Evolutionary conservation across 2,113 vertebrate species (phyloP).

Genomic region (Percina caprodes): DNA sequence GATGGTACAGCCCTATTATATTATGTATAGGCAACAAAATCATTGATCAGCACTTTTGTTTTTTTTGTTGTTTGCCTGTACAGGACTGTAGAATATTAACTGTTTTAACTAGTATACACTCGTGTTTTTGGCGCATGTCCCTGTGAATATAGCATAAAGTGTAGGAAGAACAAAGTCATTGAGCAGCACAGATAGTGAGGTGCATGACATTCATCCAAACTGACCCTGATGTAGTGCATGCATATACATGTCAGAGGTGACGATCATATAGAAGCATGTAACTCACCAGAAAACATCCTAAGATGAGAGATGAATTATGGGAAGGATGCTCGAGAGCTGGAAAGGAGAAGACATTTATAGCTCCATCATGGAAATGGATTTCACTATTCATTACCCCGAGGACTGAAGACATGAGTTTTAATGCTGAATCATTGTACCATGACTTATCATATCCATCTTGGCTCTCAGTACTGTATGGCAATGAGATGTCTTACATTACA

Average conservation of each 20-base stretch:
- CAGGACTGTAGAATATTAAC: not conserved
- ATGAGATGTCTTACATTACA: constrained; percentile 12
- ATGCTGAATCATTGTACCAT: constrained; percentile 79
- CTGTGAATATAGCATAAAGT: not conserved
- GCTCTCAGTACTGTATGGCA: constrained; percentile 27
- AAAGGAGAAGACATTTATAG: constrained; percentile 82
- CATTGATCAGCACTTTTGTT: not conserved
- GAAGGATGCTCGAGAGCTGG: constrained; percentile 19
- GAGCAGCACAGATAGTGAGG: not conserved
- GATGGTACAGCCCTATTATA: not conserved
- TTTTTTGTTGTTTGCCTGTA: not conserved
- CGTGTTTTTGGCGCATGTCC: too few species aligned
- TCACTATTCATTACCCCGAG: constrained; percentile 84
- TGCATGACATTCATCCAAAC: not conserved
- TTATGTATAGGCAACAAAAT: too few species aligned
- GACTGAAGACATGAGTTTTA: constrained; percentile 84
- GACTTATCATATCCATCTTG: constrained; percentile 63
- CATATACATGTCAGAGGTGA: constrained; percentile 24
- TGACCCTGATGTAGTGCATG: not conserved
- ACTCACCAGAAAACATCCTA: constrained; percentile 17
- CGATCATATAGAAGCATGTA: constrained; percentile 7
- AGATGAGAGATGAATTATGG: constrained; percentile 51
- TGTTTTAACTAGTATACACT: too few species aligned
- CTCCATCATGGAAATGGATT: constrained; percentile 87
- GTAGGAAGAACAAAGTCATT: not conserved